Conservation (phyloP, 2,113 vertebrate species). For the Smithornis capensis region DNA sequence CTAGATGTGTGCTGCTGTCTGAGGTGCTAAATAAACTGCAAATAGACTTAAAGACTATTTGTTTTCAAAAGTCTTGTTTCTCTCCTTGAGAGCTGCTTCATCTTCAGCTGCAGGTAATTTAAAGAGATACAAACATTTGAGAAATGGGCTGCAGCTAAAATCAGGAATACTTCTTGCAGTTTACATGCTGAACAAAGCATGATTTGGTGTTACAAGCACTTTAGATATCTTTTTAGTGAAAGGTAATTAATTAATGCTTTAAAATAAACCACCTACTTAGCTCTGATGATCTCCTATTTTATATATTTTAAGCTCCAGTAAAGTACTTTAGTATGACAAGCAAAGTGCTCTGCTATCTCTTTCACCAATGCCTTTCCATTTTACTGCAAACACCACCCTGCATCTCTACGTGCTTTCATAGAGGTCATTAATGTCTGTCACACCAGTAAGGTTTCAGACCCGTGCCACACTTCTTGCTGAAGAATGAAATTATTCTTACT, state of each 20-base stretch:
- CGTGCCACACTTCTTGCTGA: neutral
- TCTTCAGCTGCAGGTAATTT: constrained; percentile 43
- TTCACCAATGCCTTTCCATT: neutral
- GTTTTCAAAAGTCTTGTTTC: constrained; percentile 15
- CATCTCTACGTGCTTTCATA: neutral
- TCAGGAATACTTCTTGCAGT: neutral
- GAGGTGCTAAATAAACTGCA: neutral
- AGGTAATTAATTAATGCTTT: neutral
- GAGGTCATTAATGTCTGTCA: neutral
- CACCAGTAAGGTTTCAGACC: neutral
- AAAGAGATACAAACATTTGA: constrained; percentile 33
- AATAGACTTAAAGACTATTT: constrained; percentile 7
- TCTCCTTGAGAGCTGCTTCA: constrained; percentile 7
- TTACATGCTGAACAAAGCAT: neutral
- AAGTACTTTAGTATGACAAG: neutral
- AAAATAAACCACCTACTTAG: neutral
- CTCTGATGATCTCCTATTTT: neutral
- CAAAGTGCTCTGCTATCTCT: neutral
- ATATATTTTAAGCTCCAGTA: neutral
- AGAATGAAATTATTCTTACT: neutral
- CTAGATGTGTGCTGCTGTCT: neutral
- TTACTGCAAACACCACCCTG: neutral
- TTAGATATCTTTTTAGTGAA: neutral
- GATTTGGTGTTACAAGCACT: neutral
- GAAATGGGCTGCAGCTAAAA: constrained; percentile 39